phyloP scores from a whole-genome alignment of 2,888 invertebrate species.

The Micropterix aruncella region DNA sequence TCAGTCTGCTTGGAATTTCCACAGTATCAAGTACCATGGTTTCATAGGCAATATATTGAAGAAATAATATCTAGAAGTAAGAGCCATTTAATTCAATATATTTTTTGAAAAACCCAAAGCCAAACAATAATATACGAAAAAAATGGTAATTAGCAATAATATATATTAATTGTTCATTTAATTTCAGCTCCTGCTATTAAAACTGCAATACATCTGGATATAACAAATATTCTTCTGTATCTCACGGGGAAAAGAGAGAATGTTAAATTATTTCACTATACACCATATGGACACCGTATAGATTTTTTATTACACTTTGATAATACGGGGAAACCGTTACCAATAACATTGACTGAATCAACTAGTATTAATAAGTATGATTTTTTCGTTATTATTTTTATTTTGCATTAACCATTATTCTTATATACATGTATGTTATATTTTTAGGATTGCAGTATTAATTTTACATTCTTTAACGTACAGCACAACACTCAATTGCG shows the following conservation, averaged over 20 bases:
- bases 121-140: too few relatives aligned
- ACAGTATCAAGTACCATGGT: slow-evolving; percentile 3
- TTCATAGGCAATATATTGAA: slow-evolving; percentile 1
- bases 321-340: background rate
- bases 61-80: background rate
- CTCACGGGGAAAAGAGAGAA: background rate
- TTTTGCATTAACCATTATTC: too few relatives aligned
- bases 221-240: background rate
- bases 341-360: background rate
- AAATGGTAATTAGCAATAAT: too few relatives aligned
- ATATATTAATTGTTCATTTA: too few relatives aligned
- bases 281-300: background rate
- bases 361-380: background rate
- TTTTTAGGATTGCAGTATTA: background rate
- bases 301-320: background rate
- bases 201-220: background rate
- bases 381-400: too few relatives aligned
- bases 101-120: too few relatives aligned
- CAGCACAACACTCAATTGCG: background rate
- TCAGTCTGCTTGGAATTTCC: slow-evolving; percentile 1
- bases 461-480: background rate
- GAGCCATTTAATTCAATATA: background rate
- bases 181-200: background rate
- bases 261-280: background rate
- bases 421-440: too few relatives aligned